These are phyloP conservation scores for Ophion ventricosus DNA, from an alignment of 2,888 invertebrate species.

Conservation along the genomic window DNA sequence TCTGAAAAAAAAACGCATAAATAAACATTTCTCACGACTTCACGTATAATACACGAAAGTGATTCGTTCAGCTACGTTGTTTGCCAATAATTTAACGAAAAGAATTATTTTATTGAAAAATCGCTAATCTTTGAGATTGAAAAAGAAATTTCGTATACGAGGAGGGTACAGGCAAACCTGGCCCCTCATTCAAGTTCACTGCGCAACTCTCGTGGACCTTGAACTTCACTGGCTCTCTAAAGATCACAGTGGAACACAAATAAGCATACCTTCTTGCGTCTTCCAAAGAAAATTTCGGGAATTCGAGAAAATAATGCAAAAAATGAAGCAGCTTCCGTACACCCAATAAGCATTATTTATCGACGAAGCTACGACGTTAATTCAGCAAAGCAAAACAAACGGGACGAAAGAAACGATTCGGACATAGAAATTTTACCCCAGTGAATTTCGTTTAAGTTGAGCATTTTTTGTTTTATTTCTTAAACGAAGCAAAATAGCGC, in stretches of 20 bases:
- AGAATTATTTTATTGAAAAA: neutral
- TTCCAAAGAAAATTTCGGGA: neutral
- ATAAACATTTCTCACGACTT: constrained; percentile 17
- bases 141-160: constrained; percentile 31
- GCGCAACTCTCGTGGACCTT: constrained; percentile 42
- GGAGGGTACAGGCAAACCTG: neutral
- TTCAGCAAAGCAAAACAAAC: too few species aligned
- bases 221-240: constrained; percentile 20
- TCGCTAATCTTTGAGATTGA: constrained; percentile 63
- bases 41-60: too few species aligned
- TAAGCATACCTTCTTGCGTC: neutral
- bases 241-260: neutral
- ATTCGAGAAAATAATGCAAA: neutral
- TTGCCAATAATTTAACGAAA: neutral
- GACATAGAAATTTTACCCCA: too few species aligned
- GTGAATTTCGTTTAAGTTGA: too few species aligned
- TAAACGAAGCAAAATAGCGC: too few species aligned
- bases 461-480: too few species aligned
- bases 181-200: constrained; percentile 16
- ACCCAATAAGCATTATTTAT: neutral
- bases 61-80: too few species aligned
- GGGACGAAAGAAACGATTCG: too few species aligned
- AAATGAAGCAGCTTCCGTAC: neutral
- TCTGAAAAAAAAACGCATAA: constrained; percentile 12
- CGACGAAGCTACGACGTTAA: too few species aligned